Conservation (phyloP, 2,888 invertebrate species). For the Trileptium ribeirensis region DNA sequence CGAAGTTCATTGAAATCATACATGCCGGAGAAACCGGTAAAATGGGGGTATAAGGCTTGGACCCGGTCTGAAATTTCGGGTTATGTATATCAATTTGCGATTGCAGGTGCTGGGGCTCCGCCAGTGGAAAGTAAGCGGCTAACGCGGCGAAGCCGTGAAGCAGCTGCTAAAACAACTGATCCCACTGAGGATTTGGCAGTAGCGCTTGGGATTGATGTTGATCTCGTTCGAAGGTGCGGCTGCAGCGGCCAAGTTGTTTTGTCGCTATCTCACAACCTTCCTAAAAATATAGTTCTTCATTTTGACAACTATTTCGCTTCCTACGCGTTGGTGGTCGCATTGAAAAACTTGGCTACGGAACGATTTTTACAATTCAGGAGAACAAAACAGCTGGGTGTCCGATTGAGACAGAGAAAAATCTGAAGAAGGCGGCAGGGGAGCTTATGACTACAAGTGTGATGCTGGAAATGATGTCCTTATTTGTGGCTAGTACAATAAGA, state of each 20-base stretch:
- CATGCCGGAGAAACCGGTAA: conserved; percentile 12
- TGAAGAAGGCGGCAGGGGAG: neutral
- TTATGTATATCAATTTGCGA: conserved; percentile 17
- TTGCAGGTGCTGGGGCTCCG: no score
- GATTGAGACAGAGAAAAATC: neutral
- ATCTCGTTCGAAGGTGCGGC: no score
- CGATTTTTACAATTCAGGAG: no score
- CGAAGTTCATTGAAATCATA: neutral
- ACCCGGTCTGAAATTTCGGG: conserved; percentile 14
- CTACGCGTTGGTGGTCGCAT: neutral
- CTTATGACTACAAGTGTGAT: neutral
- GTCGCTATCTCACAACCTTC: neutral
- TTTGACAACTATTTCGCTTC: conserved; percentile 4
- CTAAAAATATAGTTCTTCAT: neutral
- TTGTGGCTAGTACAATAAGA: conserved; percentile 42
- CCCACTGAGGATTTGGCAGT: no score
- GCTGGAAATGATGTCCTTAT: conserved; percentile 32
- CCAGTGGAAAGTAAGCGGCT: no score
- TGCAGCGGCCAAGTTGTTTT: neutral
- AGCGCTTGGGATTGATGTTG: no score
- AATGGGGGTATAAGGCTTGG: conserved; percentile 18
- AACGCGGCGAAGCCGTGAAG: no score
- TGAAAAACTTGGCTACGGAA: neutral
- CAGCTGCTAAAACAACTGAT: no score
- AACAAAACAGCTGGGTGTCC: no score